Percentiles rank a stretch among this genome's conserved stretches.
phyloP scores from a whole-genome alignment of 2,797 vertebrate genomes.

The Sparus aurata region DNA sequence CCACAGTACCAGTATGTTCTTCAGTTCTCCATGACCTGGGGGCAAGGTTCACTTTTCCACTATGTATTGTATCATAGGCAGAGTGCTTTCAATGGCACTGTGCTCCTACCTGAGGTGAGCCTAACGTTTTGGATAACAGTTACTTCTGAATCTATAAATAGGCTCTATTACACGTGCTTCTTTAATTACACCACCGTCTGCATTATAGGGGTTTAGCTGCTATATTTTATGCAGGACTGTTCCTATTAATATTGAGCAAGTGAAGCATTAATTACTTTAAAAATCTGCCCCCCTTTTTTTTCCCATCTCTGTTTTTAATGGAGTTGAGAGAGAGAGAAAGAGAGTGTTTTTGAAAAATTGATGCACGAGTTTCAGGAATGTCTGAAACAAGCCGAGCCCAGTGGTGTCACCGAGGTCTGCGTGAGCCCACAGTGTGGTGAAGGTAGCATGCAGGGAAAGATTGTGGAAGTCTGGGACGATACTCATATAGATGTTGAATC shows the following conservation, averaged over 20 bases:
- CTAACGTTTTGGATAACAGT: slow-evolving; percentile 67
- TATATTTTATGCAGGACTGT: slow-evolving; percentile 97
- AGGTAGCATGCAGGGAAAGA: slow-evolving; percentile 6
- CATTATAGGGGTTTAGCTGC: slow-evolving; percentile 94
- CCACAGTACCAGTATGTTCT: slow-evolving; percentile 53
- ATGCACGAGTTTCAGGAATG: slow-evolving; percentile 95
- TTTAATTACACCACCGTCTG: slow-evolving; percentile 95
- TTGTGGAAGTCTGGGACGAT: not conserved
- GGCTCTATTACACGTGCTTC: slow-evolving; percentile 92
- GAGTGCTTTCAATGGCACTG: slow-evolving; percentile 28
- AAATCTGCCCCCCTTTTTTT: slow-evolving; percentile 90
- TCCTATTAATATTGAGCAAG: slow-evolving; percentile 99
- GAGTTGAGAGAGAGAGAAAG: slow-evolving; percentile 83
- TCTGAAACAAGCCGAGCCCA: slow-evolving; percentile 88
- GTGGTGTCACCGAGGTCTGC: slow-evolving; percentile 85
- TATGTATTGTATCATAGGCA: slow-evolving; percentile 42
- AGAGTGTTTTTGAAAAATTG: slow-evolving; percentile 90
- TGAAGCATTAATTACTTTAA: slow-evolving; percentile 97
- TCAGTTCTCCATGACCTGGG: slow-evolving; percentile 56
- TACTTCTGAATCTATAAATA: slow-evolving; percentile 88
- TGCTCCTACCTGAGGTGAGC: slow-evolving; percentile 59
- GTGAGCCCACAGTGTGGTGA: slow-evolving; percentile 3
- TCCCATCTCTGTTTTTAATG: slow-evolving; percentile 89
- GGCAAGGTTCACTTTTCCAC: slow-evolving; percentile 69
- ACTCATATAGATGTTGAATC: no score